Base-by-base conservation (phyloP, 2,797 vertebrate species). In the Fundulus diaphanus region DNA sequence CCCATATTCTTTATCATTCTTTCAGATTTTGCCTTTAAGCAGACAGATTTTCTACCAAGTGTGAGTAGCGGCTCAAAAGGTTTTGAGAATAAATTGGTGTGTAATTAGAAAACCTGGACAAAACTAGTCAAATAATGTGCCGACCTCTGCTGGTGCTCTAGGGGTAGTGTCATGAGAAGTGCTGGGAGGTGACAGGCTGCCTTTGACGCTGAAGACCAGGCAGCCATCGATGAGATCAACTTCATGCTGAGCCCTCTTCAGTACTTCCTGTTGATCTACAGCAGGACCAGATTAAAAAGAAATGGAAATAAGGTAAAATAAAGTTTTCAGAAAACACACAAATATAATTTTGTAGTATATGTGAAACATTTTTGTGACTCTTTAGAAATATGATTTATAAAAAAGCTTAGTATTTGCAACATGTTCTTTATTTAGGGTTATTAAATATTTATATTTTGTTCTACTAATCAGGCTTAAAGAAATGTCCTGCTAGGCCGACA, bases 221-320 rank as follows among this genome's bases (percentile, higher is more conserved):
- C 2, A 12, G 27, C 63, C 37, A 3, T 66, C 22, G 8, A 12
- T 40, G 35, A 66, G 37, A 3, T 66, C 35, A 7, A 66, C 5
- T 0, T 12, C 5, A 42, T 66, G 63, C 22, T 42, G 20, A 3
- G 63, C 29, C 27, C 6, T 66, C 63, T 1, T 42, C 35, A 66
- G n/a, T 18, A 66, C 63, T 66, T 66, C 63, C 63, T 66, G 63
- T 66, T 66, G 63, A 42, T 66, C 63, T 66, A n/a, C 22, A 42
- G 24, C 12, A 66, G 35, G 44, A 46, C 11, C 44, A 3, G 9
- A 46, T 3, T 7, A 46, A 46, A 46, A 46, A 42, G 5, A 42
- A 42, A 42, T 42, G 40, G 9, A 42, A 42, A 42, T 42, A 66
- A 42, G 2, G 24, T 12, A 42, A 42, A 5, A 42, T 18, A 13